Percentiles rank a stretch among this genome's conserved stretches.
Conservation (phyloP, 2,113 vertebrate species). For the Ceuthmochares aereus region DNA sequence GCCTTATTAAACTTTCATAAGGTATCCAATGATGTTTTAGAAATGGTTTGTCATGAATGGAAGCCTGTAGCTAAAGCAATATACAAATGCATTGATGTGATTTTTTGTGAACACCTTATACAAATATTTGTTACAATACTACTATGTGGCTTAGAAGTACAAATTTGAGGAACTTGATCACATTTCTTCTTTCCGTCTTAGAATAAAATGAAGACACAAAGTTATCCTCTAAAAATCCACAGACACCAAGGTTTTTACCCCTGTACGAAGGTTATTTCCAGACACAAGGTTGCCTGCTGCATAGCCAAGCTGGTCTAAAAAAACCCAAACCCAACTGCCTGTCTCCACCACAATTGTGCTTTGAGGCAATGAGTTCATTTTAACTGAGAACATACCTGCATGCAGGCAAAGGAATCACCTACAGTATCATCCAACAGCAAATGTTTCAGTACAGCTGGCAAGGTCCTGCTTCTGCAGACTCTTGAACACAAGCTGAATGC, state of each 20-base stretch:
- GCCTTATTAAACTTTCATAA: slow-evolving; percentile 57
- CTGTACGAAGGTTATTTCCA: background rate
- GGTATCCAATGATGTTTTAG: slow-evolving; percentile 46
- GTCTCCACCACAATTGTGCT: background rate
- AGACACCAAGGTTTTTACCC: background rate
- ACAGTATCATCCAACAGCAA: fast-evolving
- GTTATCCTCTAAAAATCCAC: background rate
- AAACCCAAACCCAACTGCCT: background rate
- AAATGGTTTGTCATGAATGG: slow-evolving; percentile 44
- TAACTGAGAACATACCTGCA: background rate
- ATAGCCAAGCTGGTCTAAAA: background rate
- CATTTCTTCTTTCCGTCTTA: background rate
- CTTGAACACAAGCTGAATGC: background rate
- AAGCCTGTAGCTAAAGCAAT: slow-evolving; percentile 57
- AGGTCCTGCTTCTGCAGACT: background rate
- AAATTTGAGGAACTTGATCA: background rate
- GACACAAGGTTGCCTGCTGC: background rate
- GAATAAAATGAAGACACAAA: background rate
- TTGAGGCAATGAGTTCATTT: background rate
- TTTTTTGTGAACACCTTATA: slow-evolving; percentile 8
- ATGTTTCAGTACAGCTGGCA: background rate
- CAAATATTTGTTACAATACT: background rate
- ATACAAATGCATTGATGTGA: slow-evolving; percentile 32
- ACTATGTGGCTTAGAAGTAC: background rate
- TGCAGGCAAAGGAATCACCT: background rate